These are phyloP conservation scores for Bos javanicus DNA, from an alignment of 2,113 vertebrate genomes.

Conservation along the genomic window DNA sequence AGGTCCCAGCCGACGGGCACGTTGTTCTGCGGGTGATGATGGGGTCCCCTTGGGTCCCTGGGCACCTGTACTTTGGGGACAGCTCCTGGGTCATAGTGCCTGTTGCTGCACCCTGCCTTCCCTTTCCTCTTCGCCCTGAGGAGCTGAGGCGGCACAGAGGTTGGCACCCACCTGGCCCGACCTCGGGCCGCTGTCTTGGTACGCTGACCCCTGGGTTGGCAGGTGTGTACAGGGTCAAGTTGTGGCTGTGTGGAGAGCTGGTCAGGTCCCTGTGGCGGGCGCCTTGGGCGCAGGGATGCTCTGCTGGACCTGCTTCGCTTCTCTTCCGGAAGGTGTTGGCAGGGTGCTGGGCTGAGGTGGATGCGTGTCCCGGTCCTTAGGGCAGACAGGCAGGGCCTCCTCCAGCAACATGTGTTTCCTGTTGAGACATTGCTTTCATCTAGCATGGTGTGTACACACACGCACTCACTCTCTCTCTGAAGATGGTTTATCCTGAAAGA, in stretches of 20 bases:
- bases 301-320: background rate
- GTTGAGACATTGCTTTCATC: background rate
- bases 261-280: background rate
- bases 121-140: background rate
- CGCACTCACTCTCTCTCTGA: background rate
- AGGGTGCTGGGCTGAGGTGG: background rate
- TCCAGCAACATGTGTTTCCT: background rate
- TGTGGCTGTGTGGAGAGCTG: too few relatives aligned
- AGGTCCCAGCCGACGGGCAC: background rate
- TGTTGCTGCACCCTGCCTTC: background rate
- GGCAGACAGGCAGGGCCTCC: background rate
- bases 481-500: background rate
- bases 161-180: background rate
- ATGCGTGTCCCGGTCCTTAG: background rate
- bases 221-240: background rate
- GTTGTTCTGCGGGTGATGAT: fast-evolving
- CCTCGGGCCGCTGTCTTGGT: background rate
- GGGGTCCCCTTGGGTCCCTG: background rate
- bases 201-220: background rate
- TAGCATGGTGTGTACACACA: background rate
- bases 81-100: fast-evolving
- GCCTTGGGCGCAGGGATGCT: fast-evolving
- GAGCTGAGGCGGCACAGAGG: background rate
- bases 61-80: too few relatives aligned
- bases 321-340: background rate